phyloP scores from a whole-genome alignment of 2,113 vertebrate species.

The Pipra filicauda region DNA sequence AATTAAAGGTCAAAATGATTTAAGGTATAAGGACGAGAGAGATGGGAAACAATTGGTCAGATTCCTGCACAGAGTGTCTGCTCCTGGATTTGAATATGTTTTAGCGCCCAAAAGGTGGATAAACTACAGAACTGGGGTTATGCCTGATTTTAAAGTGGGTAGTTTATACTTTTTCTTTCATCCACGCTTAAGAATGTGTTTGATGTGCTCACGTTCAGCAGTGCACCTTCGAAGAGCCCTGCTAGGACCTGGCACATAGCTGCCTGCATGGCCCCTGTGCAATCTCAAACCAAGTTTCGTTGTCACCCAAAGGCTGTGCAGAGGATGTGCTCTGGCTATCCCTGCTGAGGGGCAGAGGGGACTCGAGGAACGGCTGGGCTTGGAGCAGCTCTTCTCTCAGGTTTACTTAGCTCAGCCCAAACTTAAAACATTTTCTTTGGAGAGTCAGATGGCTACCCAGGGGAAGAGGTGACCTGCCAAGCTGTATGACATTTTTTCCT shows the following conservation, averaged over 20 bases:
- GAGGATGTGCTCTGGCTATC: not conserved
- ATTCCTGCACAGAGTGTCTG: constrained; percentile 27
- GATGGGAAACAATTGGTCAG: constrained; percentile 39
- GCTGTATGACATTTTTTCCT: not conserved
- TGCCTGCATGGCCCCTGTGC: accelerated
- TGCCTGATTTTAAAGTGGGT: not conserved
- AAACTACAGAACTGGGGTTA: not conserved
- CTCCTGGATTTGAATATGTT: not conserved
- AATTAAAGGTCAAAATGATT: constrained; percentile 75
- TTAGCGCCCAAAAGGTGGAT: not conserved
- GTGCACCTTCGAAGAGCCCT: not conserved
- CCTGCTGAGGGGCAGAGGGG: not conserved
- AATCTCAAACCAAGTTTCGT: not conserved
- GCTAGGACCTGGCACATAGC: not conserved
- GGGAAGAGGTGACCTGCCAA: not conserved
- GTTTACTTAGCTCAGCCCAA: not conserved
- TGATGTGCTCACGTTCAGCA: not conserved
- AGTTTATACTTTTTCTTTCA: not conserved
- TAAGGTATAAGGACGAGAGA: constrained; percentile 54
- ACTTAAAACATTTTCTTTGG: not conserved
- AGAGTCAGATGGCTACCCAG: not conserved
- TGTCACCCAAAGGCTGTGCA: accelerated
- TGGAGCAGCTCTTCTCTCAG: not conserved
- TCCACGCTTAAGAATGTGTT: not conserved
- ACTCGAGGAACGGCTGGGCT: not conserved